Conservation (phyloP, 1,140 invertebrate species). For the Drosophila nannoptera region DNA sequence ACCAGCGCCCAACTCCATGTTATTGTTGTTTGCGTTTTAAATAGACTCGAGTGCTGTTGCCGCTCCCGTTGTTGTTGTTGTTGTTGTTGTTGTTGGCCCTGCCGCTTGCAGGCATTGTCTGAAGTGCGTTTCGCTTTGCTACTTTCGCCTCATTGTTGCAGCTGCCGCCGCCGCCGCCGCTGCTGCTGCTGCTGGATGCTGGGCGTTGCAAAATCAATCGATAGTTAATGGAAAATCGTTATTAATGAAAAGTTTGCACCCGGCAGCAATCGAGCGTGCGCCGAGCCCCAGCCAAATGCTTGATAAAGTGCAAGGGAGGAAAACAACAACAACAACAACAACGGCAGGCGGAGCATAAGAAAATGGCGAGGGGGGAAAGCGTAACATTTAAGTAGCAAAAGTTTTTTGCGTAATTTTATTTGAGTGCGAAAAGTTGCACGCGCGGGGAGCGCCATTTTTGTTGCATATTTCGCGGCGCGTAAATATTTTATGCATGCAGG, state of each 20-base stretch:
- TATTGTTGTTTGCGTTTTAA: constrained; percentile 76
- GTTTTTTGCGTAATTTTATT: constrained; percentile 65
- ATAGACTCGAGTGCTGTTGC: constrained; percentile 74
- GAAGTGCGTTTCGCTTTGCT: constrained; percentile 71
- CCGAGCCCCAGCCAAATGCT: constrained; percentile 68
- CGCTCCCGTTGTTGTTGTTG: constrained; percentile 55
- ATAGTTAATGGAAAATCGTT: constrained; percentile 79
- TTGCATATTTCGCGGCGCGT: constrained; percentile 73
- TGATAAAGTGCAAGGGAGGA: constrained; percentile 72
- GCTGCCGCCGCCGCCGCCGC: too few relatives aligned
- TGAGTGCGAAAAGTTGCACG: constrained; percentile 76
- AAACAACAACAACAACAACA: constrained; percentile 28
- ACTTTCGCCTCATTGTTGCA: constrained; percentile 54
- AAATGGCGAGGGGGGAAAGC: constrained; percentile 19
- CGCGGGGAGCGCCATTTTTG: constrained; percentile 50
- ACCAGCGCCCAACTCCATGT: constrained; percentile 36
- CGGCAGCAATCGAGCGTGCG: constrained; percentile 68
- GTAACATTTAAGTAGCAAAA: constrained; percentile 76
- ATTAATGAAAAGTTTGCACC: constrained; percentile 78
- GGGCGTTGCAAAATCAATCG: constrained; percentile 75
- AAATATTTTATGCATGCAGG: constrained; percentile 74
- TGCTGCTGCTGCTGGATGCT: constrained; percentile 51
- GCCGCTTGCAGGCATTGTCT: constrained; percentile 71
- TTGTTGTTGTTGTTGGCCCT: constrained; percentile 36
- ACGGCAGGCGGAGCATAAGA: neutral